phyloP scores from a whole-genome alignment of 1,140 invertebrate species.

The Drosophila pandora region DNA sequence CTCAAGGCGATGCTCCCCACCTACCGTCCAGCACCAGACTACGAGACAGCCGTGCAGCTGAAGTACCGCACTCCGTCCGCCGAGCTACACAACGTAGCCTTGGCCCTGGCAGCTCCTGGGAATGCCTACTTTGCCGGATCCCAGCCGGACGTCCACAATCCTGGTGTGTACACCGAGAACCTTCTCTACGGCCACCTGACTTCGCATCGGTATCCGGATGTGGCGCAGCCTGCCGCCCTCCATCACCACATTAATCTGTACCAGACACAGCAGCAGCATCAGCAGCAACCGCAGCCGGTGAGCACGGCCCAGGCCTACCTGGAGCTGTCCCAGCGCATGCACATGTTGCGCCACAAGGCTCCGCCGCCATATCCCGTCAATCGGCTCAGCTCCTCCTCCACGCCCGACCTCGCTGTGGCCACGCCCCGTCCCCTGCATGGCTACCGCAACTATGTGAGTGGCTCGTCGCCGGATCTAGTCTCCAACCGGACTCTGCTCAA shows the following conservation, averaged over 20 bases:
- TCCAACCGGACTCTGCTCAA: slow-evolving; percentile 87
- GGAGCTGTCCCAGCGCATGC: slow-evolving; percentile 84
- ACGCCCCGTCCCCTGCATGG: slow-evolving; percentile 84
- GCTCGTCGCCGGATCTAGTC: slow-evolving; percentile 91
- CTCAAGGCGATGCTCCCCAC: slow-evolving; percentile 90
- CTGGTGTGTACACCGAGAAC: slow-evolving; percentile 63
- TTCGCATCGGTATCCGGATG: slow-evolving; percentile 85
- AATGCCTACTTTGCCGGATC: slow-evolving; percentile 75
- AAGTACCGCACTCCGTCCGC: slow-evolving; percentile 87
- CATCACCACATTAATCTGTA: slow-evolving; percentile 75
- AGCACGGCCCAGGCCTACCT: slow-evolving; percentile 63
- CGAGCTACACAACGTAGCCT: slow-evolving; percentile 76
- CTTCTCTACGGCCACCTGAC: slow-evolving; percentile 67
- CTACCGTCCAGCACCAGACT: slow-evolving; percentile 96
- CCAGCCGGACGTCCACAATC: slow-evolving; percentile 79
- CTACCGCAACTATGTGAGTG: slow-evolving; percentile 87
- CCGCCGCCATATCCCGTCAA: slow-evolving; percentile 92
- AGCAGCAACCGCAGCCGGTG: slow-evolving; percentile 49
- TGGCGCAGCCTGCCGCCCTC: slow-evolving; percentile 85
- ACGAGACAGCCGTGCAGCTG: slow-evolving; percentile 95
- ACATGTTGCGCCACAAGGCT: slow-evolving; percentile 90
- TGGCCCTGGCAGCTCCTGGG: slow-evolving; percentile 53
- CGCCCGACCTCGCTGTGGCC: slow-evolving; percentile 91
- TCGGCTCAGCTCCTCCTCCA: slow-evolving; percentile 90
- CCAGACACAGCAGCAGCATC: slow-evolving; percentile 61